Conservation (phyloP, 2,113 vertebrate genomes). For the Heterocephalus glaber region DNA sequence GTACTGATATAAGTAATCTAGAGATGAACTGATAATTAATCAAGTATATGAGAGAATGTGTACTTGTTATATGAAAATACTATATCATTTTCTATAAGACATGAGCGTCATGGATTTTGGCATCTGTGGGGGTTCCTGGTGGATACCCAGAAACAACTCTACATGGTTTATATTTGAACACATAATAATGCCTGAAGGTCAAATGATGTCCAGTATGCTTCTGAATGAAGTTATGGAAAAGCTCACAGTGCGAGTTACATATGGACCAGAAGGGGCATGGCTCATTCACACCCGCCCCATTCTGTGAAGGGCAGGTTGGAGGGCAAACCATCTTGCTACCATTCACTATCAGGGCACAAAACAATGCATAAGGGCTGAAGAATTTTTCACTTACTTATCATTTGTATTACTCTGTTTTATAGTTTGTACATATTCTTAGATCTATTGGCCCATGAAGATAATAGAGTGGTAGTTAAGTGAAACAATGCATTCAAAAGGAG, state of each 20-base stretch:
- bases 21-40: neutral
- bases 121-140: neutral
- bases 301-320: neutral
- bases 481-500: neutral
- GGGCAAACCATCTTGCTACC: neutral
- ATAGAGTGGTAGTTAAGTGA: neutral
- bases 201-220: neutral
- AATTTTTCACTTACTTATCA: conserved; percentile 11
- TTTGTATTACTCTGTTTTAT: conserved; percentile 11
- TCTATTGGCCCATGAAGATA: neutral
- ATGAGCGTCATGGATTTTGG: neutral
- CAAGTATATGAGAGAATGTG: neutral
- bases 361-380: neutral
- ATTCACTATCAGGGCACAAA: neutral
- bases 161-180: neutral
- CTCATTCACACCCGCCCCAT: neutral
- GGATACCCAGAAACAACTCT: neutral
- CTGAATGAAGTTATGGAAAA: neutral
- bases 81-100: neutral
- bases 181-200: neutral
- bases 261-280: neutral
- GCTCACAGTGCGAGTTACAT: neutral
- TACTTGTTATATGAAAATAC: neutral
- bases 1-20: neutral
- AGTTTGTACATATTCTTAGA: neutral